Percentiles rank a stretch among this genome's conserved stretches.
These are phyloP conservation scores for Sander vitreus DNA, from an alignment of 2,113 vertebrate species.

Conservation along the genomic window DNA sequence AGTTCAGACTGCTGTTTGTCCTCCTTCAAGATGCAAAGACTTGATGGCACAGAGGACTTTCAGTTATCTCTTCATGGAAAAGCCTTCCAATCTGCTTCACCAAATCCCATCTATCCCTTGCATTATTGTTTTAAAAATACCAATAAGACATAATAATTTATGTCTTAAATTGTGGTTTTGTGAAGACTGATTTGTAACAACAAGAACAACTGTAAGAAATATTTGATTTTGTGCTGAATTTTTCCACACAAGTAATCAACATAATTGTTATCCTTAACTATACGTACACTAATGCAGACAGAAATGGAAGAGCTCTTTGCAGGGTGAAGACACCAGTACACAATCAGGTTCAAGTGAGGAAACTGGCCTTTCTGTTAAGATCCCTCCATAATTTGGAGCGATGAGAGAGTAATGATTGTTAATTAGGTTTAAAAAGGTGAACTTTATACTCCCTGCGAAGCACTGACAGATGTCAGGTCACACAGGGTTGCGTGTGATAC, in stretches of 20 bases:
- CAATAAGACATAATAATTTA: neutral
- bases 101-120: neutral
- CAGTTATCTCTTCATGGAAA: neutral
- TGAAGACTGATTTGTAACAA: neutral
- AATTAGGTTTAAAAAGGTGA: slow-evolving; percentile 48
- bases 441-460: slow-evolving; percentile 5
- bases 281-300: neutral
- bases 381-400: neutral
- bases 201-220: neutral
- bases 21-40: neutral
- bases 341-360: neutral
- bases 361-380: slow-evolving; percentile 11
- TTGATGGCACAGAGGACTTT: neutral
- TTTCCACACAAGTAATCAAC: neutral
- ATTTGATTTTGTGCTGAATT: neutral
- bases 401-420: slow-evolving; percentile 10
- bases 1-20: neutral
- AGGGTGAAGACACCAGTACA: neutral
- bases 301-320: neutral
- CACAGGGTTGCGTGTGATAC: slow-evolving; percentile 20
- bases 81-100: neutral
- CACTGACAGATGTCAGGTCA: slow-evolving; percentile 35
- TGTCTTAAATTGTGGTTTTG: neutral
- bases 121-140: neutral
- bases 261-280: neutral